Evolutionary conservation across 2,888 invertebrate genomes (phyloP), one percentile per base, ranked within the genome.

Genomic region (Euphydryas editha): DNA sequence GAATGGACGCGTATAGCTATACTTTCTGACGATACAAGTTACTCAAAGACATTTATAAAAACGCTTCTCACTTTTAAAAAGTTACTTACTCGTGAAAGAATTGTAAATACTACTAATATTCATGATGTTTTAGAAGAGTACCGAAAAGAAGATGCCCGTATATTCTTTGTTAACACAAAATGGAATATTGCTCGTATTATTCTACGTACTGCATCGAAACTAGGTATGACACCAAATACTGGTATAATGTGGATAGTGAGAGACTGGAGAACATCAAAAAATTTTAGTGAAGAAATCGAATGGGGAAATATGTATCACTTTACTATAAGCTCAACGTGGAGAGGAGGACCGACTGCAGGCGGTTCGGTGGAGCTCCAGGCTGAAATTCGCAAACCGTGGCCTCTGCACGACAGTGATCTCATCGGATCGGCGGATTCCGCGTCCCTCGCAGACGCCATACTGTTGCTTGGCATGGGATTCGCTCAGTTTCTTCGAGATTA

Each of bases 161-260:
- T 98, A 11, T 96, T 98, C 51, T 96, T 98, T 67, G 95, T 97
- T 0, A 97, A 98, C 81, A 95, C 97, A 39, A 95, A 95, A 65
- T 90, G 93, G 67, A 90, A 93, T 39, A 94, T 94, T 0, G 94
- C 95, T 1, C 86, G 95, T 39, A 90, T 93, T 59, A 94, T 97
- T 1, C 94, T 98, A 93, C 96, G 96, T 79, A 95, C 95, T 79
- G 87, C 82, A 0, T 47, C 18, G 10, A 54, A 39, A 4, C 57
- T 58, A 10, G 54, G 61, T 10, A 74, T 97, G 96, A 8, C 95
- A 90, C 67, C 70, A 11, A 65, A 5, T 0, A 42, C 59, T 0
- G 74, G 78, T 1, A 79, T 75, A 67, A 78, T 74, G 59, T 88
- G 88, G 87, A 69, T 87, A 60, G 73, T 81, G 37, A 81, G 82